Percentiles rank a stretch among this genome's conserved stretches.
Evolutionary conservation across 1,140 invertebrate genomes (phyloP).

Genomic region (Eurosta solidaginis): DNA sequence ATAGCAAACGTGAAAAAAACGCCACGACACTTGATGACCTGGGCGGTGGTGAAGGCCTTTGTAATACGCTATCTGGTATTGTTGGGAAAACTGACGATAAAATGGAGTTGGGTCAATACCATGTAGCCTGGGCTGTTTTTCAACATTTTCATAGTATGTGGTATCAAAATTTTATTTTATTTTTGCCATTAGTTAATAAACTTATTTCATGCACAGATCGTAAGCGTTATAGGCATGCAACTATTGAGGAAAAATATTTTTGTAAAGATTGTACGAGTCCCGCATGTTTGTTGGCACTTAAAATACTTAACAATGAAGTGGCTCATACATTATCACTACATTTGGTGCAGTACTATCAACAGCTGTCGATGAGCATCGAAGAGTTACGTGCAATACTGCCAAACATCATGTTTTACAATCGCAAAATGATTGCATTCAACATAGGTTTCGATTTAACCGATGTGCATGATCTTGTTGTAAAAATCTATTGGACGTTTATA

Average conservation of each 20-base stretch:
- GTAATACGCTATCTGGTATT: neutral
- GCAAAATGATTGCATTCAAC: conserved; percentile 51
- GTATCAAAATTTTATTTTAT: neutral
- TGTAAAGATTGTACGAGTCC: conserved; percentile 51
- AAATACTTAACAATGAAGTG: conserved; percentile 54
- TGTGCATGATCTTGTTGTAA: conserved; percentile 56
- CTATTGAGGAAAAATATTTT: conserved; percentile 51
- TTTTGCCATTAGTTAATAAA: neutral
- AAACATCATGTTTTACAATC: conserved; percentile 56
- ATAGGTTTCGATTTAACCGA: conserved; percentile 50
- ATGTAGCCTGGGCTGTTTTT: conserved; percentile 58
- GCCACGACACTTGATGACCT: conserved; percentile 29
- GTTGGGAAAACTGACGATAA: neutral
- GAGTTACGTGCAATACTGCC: conserved; percentile 53
- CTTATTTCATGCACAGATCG: conserved; percentile 35
- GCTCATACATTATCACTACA: conserved; percentile 49
- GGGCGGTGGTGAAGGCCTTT: conserved; percentile 29
- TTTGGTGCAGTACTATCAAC: conserved; percentile 53
- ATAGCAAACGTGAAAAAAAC: conserved; percentile 1
- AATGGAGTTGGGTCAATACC: conserved; percentile 41
- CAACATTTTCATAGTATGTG: conserved; percentile 39
- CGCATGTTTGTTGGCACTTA: conserved; percentile 51
- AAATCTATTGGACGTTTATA: conserved; percentile 58
- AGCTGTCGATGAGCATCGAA: conserved; percentile 50
- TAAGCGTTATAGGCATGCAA: conserved; percentile 50